Base-by-base conservation (phyloP, 2,797 vertebrate genomes). In the Coregonus ussuriensis region DNA sequence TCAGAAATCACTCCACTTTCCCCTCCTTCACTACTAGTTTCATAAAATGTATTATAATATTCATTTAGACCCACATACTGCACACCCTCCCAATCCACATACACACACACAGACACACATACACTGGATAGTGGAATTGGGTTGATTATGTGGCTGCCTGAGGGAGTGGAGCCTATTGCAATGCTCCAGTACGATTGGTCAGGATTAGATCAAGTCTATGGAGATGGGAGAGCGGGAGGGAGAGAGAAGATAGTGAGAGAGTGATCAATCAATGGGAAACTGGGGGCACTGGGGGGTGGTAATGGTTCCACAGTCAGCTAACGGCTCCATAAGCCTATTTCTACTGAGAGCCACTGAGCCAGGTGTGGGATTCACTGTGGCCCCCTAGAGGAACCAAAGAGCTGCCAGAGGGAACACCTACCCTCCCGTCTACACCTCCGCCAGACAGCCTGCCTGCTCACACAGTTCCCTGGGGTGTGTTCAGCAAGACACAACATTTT, bases 151-250 rank as follows among this genome's bases (percentile, higher is more conserved):
- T 15, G 71, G 62, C 18, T 29, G 41, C 59, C 15, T 29, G 56
- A 21, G 71, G 31, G 54, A 73, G 69, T 11, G 76, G 75, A 66
- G 53, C 66, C 70, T 72, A 29, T 73, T 73, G 52, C 47, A 63
- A 25, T 15, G 66, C 59, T 52, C 65, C 53, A 25, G 65, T 52
- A 71, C 29, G 68, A 81, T 77, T 71, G 67, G 79, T 16, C 59
- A 73, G 78, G 81, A 80, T 77, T 29, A 81, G 76, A 83, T 86
- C 79, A 79, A 66, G 65, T 76, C 77, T 80, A 83, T 76, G 6
- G 71, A 78, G 71, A 77, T 74, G 71, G 65, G 35, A 67, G 74
- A 53, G 62, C 15, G 11, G 78, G 54, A 68, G 71, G 52, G 16
- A 51, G 33, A 33, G 2, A 21, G 29, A 25, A 77, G 56, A 59